phyloP scores from a whole-genome alignment of 2,797 vertebrate species.

The Euthynnus affinis region DNA sequence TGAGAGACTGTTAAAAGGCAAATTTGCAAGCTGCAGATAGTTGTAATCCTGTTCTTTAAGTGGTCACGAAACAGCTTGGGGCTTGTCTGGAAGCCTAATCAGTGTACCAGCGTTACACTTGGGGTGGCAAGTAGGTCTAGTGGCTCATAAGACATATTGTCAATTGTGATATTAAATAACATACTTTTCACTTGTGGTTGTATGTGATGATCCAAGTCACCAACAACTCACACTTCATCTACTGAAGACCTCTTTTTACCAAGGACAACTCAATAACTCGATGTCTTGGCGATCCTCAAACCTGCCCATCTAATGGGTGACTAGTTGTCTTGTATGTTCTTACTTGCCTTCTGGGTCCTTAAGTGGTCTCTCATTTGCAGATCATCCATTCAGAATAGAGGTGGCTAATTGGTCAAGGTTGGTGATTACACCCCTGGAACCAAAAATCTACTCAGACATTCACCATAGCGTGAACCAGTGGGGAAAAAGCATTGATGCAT shows the following conservation, averaged over 20 bases:
- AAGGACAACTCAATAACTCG: neutral
- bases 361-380: constrained; percentile 31
- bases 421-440: constrained; percentile 50
- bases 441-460: constrained; percentile 42
- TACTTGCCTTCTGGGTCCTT: constrained; percentile 1
- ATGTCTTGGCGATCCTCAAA: neutral
- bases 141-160: neutral
- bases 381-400: constrained; percentile 39
- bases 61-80: constrained; percentile 4
- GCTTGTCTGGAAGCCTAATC: constrained; percentile 4
- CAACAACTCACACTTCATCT: no score
- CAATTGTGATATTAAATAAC: neutral
- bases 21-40: constrained; percentile 22
- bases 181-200: neutral
- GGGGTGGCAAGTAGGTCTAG: neutral
- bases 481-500: constrained; percentile 43
- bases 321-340: neutral
- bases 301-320: neutral
- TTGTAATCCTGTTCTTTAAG: constrained; percentile 47
- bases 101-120: constrained; percentile 1
- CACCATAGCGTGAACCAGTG: constrained; percentile 29
- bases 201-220: neutral
- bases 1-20: constrained; percentile 32
- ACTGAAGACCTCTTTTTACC: neutral
- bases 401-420: constrained; percentile 51